phyloP scores from a whole-genome alignment of 1,140 invertebrate genomes.

The Cylas formicarius region DNA sequence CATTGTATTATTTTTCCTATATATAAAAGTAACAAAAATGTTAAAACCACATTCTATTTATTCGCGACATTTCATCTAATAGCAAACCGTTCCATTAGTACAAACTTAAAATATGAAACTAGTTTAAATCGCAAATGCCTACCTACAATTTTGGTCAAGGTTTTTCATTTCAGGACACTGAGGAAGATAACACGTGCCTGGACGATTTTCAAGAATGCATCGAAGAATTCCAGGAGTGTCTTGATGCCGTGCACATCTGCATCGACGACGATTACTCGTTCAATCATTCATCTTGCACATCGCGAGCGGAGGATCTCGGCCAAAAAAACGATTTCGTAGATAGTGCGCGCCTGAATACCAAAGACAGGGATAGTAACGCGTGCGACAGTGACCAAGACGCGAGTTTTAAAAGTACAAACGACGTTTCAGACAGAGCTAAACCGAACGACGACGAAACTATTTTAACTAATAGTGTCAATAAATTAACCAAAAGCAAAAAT shows the following conservation, averaged over 20 bases:
- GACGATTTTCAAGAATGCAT: slow-evolving; percentile 55
- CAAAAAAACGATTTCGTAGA: slow-evolving; percentile 27
- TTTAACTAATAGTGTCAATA: slow-evolving; percentile 13
- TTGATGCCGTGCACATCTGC: slow-evolving; percentile 53
- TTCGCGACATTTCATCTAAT: no score
- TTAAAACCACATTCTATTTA: no score
- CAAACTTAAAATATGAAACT: no score
- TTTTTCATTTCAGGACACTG: slow-evolving; percentile 43
- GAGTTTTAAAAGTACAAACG: slow-evolving; percentile 34
- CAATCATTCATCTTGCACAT: slow-evolving; percentile 29
- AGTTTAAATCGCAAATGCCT: neutral
- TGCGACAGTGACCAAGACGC: slow-evolving; percentile 34
- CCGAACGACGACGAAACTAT: slow-evolving; percentile 2
- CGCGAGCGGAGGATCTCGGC: slow-evolving; percentile 30
- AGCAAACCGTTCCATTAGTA: no score
- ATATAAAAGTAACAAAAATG: no score
- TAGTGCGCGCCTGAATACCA: slow-evolving; percentile 24
- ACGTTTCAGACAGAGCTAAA: slow-evolving; percentile 17
- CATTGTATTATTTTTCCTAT: no score
- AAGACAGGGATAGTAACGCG: slow-evolving; percentile 20
- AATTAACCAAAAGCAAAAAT: slow-evolving; percentile 29
- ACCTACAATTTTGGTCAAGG: neutral
- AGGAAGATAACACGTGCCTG: slow-evolving; percentile 52
- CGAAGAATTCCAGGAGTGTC: slow-evolving; percentile 53
- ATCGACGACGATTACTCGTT: slow-evolving; percentile 42